A percentile compares a stretch with the other conserved stretches of the same genome.
phyloP scores from a whole-genome alignment of 2,888 invertebrate genomes.

The Stenodera caucasica region DNA sequence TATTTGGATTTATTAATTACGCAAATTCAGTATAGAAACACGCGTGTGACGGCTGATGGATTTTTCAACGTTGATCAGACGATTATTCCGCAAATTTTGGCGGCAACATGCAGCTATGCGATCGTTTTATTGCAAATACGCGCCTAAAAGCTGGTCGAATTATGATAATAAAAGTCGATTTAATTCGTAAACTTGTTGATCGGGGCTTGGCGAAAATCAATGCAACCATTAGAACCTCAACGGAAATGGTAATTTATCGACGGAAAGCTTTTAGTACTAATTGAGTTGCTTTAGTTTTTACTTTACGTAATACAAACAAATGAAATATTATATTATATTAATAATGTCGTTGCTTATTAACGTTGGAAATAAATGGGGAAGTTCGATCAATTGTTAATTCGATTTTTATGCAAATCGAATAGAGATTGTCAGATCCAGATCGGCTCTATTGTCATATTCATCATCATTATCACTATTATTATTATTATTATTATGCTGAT shows the following conservation, averaged over 20 bases:
- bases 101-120: background rate
- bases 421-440: background rate
- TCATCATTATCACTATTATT: constrained; percentile 13
- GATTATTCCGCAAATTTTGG: background rate
- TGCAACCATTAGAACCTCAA: background rate
- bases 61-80: background rate
- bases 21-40: background rate
- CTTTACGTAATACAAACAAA: no score
- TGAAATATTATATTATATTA: no score
- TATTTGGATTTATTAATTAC: background rate
- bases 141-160: background rate
- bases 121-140: background rate
- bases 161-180: no score
- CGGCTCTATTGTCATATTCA: constrained; percentile 3
- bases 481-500: background rate
- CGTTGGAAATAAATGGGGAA: no score
- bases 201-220: background rate
- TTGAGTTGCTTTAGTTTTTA: background rate
- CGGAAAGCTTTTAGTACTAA: background rate
- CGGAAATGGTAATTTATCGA: background rate
- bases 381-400: no score
- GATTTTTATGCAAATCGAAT: no score
- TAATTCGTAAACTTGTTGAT: background rate
- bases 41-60: background rate
- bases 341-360: no score